Percentiles rank a stretch among this genome's conserved stretches.
Conservation (phyloP, 2,113 vertebrate genomes). For the Vanacampus margaritifer region DNA sequence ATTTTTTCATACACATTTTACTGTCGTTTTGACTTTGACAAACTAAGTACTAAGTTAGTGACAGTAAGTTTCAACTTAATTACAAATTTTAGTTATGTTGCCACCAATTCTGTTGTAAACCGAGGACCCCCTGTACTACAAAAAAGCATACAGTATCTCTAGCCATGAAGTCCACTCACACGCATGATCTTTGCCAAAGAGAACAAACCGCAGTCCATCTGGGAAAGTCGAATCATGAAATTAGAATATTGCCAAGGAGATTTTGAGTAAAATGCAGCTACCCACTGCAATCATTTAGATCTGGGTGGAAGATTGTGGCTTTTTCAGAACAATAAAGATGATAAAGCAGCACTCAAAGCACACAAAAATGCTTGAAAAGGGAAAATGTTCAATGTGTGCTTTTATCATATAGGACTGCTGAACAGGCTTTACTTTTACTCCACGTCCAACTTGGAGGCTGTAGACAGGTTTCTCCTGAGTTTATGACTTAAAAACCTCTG, state of each 20-base stretch:
- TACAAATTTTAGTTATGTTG: not conserved
- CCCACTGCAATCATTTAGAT: not conserved
- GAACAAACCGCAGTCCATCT: not conserved
- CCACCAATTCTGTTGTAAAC: not conserved
- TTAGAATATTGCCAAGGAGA: not conserved
- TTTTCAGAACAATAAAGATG: slow-evolving; percentile 3
- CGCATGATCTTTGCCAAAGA: slow-evolving; percentile 1
- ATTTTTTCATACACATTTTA: too few relatives aligned
- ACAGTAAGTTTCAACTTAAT: not conserved
- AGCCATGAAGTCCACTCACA: not conserved
- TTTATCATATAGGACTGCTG: not conserved
- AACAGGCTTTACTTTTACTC: slow-evolving; percentile 2
- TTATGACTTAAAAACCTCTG: slow-evolving; percentile 10
- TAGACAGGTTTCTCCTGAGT: slow-evolving; percentile 19
- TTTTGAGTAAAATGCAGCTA: not conserved
- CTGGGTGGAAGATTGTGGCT: not conserved
- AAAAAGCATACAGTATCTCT: not conserved
- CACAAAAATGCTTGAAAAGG: not conserved
- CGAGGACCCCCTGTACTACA: not conserved
- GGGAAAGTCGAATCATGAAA: slow-evolving; percentile 1
- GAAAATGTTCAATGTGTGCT: not conserved
- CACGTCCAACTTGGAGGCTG: slow-evolving; percentile 11
- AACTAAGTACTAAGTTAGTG: too few relatives aligned
- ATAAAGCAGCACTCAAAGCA: not conserved
- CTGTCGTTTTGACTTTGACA: too few relatives aligned